Evolutionary conservation across 2,888 invertebrate species (phyloP), one percentile per base, ranked within the genome.

Genomic region (Gnatocerus cornutus): DNA sequence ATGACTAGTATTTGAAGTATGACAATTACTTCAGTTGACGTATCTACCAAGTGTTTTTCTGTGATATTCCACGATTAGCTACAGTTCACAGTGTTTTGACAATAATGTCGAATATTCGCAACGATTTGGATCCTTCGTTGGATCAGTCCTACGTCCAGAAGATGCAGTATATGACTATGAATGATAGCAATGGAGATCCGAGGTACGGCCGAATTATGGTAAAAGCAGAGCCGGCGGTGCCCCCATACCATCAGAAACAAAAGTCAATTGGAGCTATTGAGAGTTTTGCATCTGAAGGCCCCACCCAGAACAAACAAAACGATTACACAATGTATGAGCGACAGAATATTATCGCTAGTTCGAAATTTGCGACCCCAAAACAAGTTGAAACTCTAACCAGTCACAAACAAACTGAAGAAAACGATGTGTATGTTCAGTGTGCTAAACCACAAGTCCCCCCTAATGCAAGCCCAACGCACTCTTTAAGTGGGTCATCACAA

Each of bases 301-400:
- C 80, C 27, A 65, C 76, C 59, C 78, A 76, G 70, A 59, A 70
- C 46, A 79, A 81, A 29, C 65, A 78, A 5, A 77, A 80, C 5
- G 88, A 89, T 65, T 88, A 88, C 74, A 88, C 89, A 74, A 83
- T 89, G 56, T 90, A 90, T 76, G 93, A 93, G 80, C 88, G 93
- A 64, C 91, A 90, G 68, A 92, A 91, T 79, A 90, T 93, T 66
- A 92, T 93, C 77, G 90, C 92, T 13, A 90, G 93, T 53, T 92
- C 92, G 7, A 92, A 93, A 82, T 94, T 91, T 81, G 92, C 92
- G 45, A 92, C 92, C 37, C 92, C 93, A 56, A 93, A 92, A 81
- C 88, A 91, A 73, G 89, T 92, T 6, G 92, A 92, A 80, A 89
- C 89, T 56, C 87, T 90, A 71, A 87, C 87, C 65, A 82, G 80